phyloP scores from a whole-genome alignment of 2,113 vertebrate species.

The Anguilla rostrata region DNA sequence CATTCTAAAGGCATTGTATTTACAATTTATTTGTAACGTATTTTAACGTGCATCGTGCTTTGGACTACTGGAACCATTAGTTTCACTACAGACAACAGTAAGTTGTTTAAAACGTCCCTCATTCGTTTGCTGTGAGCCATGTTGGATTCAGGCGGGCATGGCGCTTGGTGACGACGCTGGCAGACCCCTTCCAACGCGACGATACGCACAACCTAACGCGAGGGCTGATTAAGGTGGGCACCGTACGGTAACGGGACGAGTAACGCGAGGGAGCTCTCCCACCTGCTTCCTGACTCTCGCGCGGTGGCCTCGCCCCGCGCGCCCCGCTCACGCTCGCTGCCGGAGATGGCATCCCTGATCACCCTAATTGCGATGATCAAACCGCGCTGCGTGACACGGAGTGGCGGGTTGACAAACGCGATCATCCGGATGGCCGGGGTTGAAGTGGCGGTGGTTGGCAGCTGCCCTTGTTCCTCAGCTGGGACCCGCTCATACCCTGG shows the following conservation, averaged over 20 bases:
- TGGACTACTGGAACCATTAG: neutral
- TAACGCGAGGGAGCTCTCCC: conserved; percentile 14
- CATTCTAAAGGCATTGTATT: neutral
- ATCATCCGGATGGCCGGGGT: conserved; percentile 70
- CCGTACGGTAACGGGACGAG: neutral
- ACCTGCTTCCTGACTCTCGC: conserved; percentile 34
- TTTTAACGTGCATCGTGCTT: neutral
- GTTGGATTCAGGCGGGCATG: neutral
- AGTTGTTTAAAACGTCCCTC: neutral
- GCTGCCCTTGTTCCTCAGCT: conserved; percentile 72
- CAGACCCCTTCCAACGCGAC: neutral
- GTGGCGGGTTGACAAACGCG: conserved; percentile 77
- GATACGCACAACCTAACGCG: neutral
- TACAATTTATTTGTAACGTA: neutral
- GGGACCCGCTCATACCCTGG: conserved; percentile 58
- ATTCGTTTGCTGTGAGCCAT: neutral
- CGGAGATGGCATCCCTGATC: conserved; percentile 40
- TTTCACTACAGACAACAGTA: no score
- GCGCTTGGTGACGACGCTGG: neutral
- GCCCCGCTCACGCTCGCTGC: neutral
- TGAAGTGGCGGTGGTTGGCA: conserved; percentile 73
- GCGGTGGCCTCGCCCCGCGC: neutral
- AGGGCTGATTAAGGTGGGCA: conserved; percentile 7
- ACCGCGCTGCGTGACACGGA: conserved; percentile 59
- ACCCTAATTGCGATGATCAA: conserved; percentile 72